Evolutionary conservation across 2,888 invertebrate genomes (phyloP), one percentile per base, ranked within the genome.

Genomic region (Ellobium chinense): DNA sequence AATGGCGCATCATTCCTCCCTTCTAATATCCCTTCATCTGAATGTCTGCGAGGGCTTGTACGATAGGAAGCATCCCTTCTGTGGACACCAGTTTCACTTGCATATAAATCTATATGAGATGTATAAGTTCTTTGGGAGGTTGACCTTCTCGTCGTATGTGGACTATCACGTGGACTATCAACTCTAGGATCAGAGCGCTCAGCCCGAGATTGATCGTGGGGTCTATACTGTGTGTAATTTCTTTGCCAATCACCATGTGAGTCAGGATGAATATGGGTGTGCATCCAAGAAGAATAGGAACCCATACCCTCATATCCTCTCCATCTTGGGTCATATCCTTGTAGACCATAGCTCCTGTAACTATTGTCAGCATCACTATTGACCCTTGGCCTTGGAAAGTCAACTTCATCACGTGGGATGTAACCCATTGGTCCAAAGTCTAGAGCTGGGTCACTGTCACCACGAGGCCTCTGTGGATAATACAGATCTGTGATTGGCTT

Each of bases 1-100:
- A 83, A 72, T 1, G 82, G 69, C 24, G 29, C 37, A 31, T 78
- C 72, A 31, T 80, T 83, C 34, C 70, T 72, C 14, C 72, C 29
- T 24, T 60, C 36, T 7, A 31, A 27, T 9, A 58, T 63, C 21
- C 46, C 62, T 69, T 62, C 62, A 54, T 78, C 56, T 27, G 58
- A 46, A 39, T 63, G 31, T 69, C 75, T 60, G 3, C 58, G 62
- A n/a, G 12, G 63, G 39, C n/a, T 14, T 31, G 34, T 12, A 31
- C 27, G 34, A n/a, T 12, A 37, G 37, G 31, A 9, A 2, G 2
- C 63, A 1, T 46, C 21, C 29, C 27, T 62, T 4, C 46, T 68
- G 37, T 46, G 68, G 29, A 69, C 60, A n/a, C 58, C 39, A 3
- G 56, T 31, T 0, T 31, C 27, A 29, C 34, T 46, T 18, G 63